phyloP scores from a whole-genome alignment of 2,797 vertebrate species.

The Selene dorsalis region DNA sequence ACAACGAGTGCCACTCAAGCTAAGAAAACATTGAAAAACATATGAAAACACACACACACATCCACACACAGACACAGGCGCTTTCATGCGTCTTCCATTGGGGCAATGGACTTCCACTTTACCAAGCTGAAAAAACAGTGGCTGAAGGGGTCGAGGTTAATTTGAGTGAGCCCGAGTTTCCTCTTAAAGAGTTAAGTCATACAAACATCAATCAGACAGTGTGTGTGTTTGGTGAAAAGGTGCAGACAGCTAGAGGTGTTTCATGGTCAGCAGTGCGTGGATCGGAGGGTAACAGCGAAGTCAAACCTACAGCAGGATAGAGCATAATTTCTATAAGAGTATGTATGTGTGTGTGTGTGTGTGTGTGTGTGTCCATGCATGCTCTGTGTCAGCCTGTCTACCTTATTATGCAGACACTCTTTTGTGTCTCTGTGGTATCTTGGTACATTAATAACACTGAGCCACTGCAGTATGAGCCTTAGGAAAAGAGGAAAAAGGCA shows the following conservation, averaged over 20 bases:
- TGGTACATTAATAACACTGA: conserved; percentile 52
- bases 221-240: conserved; percentile 53
- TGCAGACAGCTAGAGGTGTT: conserved; percentile 69
- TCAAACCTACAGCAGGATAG: conserved; percentile 39
- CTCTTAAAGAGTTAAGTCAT: conserved; percentile 72
- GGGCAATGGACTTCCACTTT: conserved; percentile 73
- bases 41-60: conserved; percentile 42
- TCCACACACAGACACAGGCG: conserved; percentile 27
- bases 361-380: neutral
- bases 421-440: conserved; percentile 49
- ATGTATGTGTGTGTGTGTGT: conserved; percentile 10
- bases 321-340: conserved; percentile 23
- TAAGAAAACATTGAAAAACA: conserved; percentile 70
- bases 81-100: conserved; percentile 64
- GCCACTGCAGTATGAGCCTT: conserved; percentile 34
- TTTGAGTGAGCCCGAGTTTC: conserved; percentile 68
- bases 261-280: conserved; percentile 67
- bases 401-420: conserved; percentile 37
- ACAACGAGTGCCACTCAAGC: conserved; percentile 60
- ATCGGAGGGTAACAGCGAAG: conserved; percentile 54
- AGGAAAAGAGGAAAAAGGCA: conserved; percentile 54
- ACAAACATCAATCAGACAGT: conserved; percentile 62
- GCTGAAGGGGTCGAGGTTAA: conserved; percentile 63
- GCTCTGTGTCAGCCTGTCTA: conserved; percentile 27
- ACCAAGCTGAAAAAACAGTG: conserved; percentile 82